Conservation (phyloP, 2,797 vertebrate species). For the Enteromius fasciolatus region DNA sequence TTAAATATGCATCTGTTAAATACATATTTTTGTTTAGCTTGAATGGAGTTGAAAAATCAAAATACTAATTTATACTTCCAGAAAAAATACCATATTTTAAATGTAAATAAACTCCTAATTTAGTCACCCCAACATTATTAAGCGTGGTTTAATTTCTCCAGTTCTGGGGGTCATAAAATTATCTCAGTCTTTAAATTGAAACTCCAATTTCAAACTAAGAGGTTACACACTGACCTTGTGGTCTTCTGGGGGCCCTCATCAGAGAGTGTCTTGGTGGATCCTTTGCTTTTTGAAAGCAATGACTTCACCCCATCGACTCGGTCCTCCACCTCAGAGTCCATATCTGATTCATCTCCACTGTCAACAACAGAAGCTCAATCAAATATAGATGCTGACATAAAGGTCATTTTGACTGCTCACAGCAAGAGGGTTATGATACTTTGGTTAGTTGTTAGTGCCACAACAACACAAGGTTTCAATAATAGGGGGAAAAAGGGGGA, state of each 20-base stretch:
- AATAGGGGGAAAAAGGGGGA: background rate
- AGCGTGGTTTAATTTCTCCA: background rate
- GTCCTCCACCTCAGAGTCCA: conserved; percentile 94
- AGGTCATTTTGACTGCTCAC: background rate
- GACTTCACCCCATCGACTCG: conserved; percentile 96
- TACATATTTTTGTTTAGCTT: background rate
- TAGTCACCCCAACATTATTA: no score
- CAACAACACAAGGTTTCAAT: background rate
- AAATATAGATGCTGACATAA: background rate
- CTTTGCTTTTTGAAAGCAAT: conserved; percentile 96
- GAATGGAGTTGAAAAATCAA: background rate
- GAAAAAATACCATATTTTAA: background rate
- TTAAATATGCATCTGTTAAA: background rate
- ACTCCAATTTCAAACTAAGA: background rate
- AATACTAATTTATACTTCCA: background rate
- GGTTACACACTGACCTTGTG: conserved; percentile 83
- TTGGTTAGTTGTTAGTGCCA: conserved; percentile 9
- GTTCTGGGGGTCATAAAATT: background rate
- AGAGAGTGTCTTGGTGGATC: conserved; percentile 84
- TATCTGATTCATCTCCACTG: conserved; percentile 92
- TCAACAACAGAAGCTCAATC: conserved; percentile 10
- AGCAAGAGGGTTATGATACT: background rate
- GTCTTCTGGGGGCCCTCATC: conserved; percentile 92
- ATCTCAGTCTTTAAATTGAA: conserved; percentile 21
- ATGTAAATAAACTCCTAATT: background rate